phyloP scores from a whole-genome alignment of 2,888 invertebrate genomes.

The Lochmaea capreae region DNA sequence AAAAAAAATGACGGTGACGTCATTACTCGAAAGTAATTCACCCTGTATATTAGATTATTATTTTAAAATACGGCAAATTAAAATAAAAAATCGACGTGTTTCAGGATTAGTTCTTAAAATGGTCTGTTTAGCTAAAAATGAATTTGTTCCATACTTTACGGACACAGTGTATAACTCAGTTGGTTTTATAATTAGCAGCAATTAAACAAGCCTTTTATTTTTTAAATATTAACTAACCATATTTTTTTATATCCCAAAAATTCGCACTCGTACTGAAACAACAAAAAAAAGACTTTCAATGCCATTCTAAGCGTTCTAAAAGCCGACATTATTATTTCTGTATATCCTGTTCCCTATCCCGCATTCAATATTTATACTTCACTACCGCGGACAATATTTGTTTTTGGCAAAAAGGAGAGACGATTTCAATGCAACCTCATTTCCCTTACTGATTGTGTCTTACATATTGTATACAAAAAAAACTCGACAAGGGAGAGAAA shows the following conservation, averaged over 20 bases:
- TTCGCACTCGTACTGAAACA: neutral
- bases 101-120: too few relatives aligned
- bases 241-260: neutral
- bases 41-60: too few relatives aligned
- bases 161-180: too few relatives aligned
- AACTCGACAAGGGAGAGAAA: neutral
- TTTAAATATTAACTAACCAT: neutral
- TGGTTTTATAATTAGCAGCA: too few relatives aligned
- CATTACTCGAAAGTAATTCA: too few relatives aligned
- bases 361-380: constrained; percentile 1
- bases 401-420: neutral
- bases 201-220: too few relatives aligned
- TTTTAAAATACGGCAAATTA: too few relatives aligned
- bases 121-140: too few relatives aligned
- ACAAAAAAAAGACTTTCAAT: neutral
- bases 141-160: too few relatives aligned
- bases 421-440: constrained; percentile 58
- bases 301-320: too few relatives aligned
- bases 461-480: constrained; percentile 53
- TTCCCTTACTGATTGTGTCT: constrained; percentile 58
- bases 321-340: neutral
- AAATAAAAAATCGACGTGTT: too few relatives aligned
- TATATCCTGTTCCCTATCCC: neutral
- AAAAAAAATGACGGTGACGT: too few relatives aligned
- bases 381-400: constrained; percentile 10